These are phyloP conservation scores for Drosophila paulistorum DNA, from an alignment of 1,140 invertebrate species.

Conservation along the genomic window DNA sequence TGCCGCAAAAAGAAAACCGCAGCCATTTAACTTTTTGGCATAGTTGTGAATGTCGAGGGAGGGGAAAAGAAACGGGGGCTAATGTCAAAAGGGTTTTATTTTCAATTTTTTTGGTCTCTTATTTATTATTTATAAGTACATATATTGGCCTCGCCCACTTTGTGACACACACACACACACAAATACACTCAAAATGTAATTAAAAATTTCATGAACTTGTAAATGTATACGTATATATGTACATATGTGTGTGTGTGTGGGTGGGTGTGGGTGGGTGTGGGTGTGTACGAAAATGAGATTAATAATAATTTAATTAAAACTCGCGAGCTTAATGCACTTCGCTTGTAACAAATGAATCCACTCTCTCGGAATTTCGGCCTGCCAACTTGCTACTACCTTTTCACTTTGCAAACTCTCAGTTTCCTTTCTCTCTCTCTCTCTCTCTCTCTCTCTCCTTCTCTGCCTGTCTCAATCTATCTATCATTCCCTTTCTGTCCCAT, in stretches of 20 bases:
- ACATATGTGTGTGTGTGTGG: constrained; percentile 24
- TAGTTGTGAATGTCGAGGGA: constrained; percentile 22
- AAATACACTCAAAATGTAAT: constrained; percentile 44
- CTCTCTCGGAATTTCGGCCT: constrained; percentile 17
- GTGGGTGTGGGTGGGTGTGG: constrained; percentile 3
- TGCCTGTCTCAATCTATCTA: neutral
- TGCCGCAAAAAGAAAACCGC: constrained; percentile 38
- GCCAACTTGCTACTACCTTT: constrained; percentile 10
- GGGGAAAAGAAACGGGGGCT: neutral
- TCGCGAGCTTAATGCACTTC: constrained; percentile 72
- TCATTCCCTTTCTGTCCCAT: constrained; percentile 6
- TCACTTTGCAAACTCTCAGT: neutral
- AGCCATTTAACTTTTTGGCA: constrained; percentile 60
- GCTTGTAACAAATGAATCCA: constrained; percentile 51
- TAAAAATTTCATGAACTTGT: constrained; percentile 51
- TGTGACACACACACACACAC: constrained; percentile 5
- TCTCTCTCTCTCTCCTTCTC: neutral
- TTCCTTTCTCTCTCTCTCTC: neutral
- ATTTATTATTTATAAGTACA: constrained; percentile 22
- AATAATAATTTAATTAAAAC: constrained; percentile 80
- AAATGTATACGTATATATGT: constrained; percentile 37
- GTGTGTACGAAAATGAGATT: constrained; percentile 58
- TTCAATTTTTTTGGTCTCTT: constrained; percentile 11
- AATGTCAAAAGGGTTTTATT: constrained; percentile 34
- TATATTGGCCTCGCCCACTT: constrained; percentile 5